These are phyloP conservation scores for Syrista parreyssii DNA, from an alignment of 2,888 invertebrate species.

Conservation along the genomic window DNA sequence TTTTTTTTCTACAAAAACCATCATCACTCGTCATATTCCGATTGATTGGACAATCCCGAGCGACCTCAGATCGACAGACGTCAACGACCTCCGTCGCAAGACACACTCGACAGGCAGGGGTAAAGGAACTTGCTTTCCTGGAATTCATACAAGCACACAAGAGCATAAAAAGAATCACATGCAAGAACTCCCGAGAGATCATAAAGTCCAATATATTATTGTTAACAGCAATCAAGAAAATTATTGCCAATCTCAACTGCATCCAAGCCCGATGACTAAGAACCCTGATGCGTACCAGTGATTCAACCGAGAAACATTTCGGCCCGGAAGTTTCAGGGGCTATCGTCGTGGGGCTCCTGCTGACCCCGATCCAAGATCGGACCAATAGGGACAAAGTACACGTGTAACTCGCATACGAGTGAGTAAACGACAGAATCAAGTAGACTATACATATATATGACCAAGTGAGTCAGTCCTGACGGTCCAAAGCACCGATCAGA, in stretches of 20 bases:
- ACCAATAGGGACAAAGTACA: background rate
- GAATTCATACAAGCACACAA: background rate
- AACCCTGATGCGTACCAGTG: background rate
- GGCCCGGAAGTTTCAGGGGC: background rate
- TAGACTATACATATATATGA: background rate
- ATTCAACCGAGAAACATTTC: background rate
- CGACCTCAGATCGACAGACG: background rate
- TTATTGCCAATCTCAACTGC: background rate
- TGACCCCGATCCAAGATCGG: conserved; percentile 2
- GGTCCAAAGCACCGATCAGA: background rate
- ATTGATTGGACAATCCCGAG: background rate
- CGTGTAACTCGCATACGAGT: background rate
- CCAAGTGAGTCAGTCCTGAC: background rate
- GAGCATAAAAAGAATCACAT: background rate
- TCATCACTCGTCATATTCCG: background rate
- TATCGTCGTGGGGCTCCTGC: background rate
- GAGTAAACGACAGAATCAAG: background rate
- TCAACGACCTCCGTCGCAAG: background rate
- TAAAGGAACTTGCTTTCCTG: background rate
- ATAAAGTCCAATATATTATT: background rate
- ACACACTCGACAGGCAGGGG: background rate
- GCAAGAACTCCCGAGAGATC: background rate
- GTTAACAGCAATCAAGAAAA: background rate
- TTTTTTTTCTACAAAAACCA: background rate
- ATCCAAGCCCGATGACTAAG: background rate